Conservation (phyloP, 2,888 invertebrate species). For the Volucella zonaria region DNA sequence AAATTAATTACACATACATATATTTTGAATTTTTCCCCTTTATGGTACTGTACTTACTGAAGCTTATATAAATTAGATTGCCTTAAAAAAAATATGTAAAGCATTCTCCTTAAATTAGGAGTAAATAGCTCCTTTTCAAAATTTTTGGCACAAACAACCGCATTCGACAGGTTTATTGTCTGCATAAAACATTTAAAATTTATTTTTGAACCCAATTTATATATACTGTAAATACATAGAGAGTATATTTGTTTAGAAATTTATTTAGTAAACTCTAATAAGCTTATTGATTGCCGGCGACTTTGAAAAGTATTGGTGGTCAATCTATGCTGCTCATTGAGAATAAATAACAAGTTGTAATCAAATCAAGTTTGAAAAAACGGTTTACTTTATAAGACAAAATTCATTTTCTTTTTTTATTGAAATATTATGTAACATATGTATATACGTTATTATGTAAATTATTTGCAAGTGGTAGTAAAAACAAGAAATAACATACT, state of each 20-base stretch:
- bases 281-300: conserved; percentile 11
- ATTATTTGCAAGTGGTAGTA: too few relatives aligned
- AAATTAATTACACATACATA: conserved; percentile 71
- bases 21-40: conserved; percentile 43
- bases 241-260: background rate
- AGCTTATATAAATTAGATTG: conserved; percentile 38
- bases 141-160: conserved; percentile 51
- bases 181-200: conserved; percentile 20
- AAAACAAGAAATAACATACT: too few relatives aligned
- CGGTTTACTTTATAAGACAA: too few relatives aligned
- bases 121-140: conserved; percentile 17
- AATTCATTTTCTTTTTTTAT: too few relatives aligned
- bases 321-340: background rate
- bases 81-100: conserved; percentile 33
- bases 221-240: conserved; percentile 1
- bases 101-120: background rate
- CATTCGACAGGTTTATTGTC: conserved; percentile 30
- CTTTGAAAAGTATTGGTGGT: conserved; percentile 20
- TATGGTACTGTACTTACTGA: conserved; percentile 37
- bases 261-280: background rate
- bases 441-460: too few relatives aligned
- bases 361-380: too few relatives aligned
- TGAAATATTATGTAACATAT: too few relatives aligned
- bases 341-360: background rate
- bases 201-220: conserved; percentile 1